Evolutionary conservation across 2,797 vertebrate genomes (phyloP).

Genomic region (Pelodytes ibericus): DNA sequence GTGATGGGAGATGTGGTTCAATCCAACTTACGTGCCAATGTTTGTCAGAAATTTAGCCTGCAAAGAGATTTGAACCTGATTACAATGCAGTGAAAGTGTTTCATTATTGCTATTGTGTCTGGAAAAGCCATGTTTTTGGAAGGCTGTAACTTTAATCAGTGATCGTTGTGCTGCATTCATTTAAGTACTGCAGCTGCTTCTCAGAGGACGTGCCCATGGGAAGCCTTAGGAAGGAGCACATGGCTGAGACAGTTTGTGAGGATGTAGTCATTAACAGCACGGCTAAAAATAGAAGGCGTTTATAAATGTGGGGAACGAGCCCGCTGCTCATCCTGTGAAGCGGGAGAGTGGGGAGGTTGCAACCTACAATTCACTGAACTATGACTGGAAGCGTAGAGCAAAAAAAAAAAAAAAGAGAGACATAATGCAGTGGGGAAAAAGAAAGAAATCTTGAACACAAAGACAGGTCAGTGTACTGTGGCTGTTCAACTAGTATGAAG

Average conservation of each 20-base stretch:
- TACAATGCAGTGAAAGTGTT: no score
- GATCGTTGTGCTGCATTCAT: slow-evolving; percentile 34
- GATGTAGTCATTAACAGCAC: slow-evolving; percentile 49
- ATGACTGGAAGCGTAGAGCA: not conserved
- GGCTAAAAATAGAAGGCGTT: slow-evolving; percentile 48
- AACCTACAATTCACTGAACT: slow-evolving; percentile 14
- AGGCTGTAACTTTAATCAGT: slow-evolving; percentile 36
- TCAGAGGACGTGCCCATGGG: slow-evolving; percentile 41
- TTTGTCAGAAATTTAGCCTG: no score
- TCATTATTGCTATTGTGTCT: no score
- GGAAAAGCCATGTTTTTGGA: slow-evolving; percentile 21
- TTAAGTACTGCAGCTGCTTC: slow-evolving; percentile 34
- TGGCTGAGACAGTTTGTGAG: slow-evolving; percentile 51
- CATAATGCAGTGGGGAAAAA: not conserved
- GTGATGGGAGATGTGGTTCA: no score
- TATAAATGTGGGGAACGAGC: slow-evolving; percentile 46
- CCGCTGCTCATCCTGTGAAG: slow-evolving; percentile 33
- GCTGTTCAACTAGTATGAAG: no score
- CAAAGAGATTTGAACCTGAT: no score
- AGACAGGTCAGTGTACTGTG: not conserved
- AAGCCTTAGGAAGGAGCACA: slow-evolving; percentile 45
- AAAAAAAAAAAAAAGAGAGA: not conserved
- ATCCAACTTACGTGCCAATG: no score
- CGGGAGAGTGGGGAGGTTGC: slow-evolving; percentile 19
- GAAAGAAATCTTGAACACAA: not conserved